Evolutionary conservation across 2,113 vertebrate genomes (phyloP).

Genomic region (Micronycteris hirsuta): DNA sequence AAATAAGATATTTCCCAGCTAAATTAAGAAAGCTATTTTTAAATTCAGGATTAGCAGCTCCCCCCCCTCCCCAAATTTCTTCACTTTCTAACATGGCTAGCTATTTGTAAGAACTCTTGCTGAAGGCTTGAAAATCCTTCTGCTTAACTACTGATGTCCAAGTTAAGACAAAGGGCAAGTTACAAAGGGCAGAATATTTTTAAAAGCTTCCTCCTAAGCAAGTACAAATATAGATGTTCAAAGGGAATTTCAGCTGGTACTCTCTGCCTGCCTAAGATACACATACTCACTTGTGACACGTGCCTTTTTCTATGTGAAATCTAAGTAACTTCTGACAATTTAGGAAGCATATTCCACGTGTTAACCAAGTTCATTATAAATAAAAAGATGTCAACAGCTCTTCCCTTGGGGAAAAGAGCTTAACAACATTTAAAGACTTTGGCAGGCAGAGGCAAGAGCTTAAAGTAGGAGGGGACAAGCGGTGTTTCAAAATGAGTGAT

Average conservation of each 20-base stretch:
- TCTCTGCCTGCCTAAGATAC: neutral
- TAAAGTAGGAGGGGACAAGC: neutral
- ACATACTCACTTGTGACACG: neutral
- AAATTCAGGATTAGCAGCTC: neutral
- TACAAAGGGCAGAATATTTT: slow-evolving; percentile 42
- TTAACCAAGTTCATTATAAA: slow-evolving; percentile 9
- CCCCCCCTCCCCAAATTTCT: neutral
- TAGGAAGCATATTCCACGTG: neutral
- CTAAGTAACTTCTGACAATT: slow-evolving; percentile 23
- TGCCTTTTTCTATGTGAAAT: neutral
- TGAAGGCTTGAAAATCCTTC: neutral
- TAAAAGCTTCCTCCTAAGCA: slow-evolving; percentile 27
- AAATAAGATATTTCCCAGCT: slow-evolving; percentile 34
- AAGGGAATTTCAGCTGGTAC: neutral
- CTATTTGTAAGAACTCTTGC: slow-evolving; percentile 21
- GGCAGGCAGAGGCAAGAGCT: slow-evolving; percentile 7
- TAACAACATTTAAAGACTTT: neutral
- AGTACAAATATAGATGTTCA: slow-evolving; percentile 15
- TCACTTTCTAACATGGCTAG: neutral
- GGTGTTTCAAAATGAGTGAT: slow-evolving; percentile 4
- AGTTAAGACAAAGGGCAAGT: slow-evolving; percentile 45
- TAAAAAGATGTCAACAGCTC: slow-evolving; percentile 9
- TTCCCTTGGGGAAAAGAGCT: neutral
- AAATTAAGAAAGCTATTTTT: slow-evolving; percentile 38
- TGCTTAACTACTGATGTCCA: slow-evolving; percentile 29